Base-by-base conservation (phyloP, 2,888 invertebrate species). In the Ophion costatus region DNA sequence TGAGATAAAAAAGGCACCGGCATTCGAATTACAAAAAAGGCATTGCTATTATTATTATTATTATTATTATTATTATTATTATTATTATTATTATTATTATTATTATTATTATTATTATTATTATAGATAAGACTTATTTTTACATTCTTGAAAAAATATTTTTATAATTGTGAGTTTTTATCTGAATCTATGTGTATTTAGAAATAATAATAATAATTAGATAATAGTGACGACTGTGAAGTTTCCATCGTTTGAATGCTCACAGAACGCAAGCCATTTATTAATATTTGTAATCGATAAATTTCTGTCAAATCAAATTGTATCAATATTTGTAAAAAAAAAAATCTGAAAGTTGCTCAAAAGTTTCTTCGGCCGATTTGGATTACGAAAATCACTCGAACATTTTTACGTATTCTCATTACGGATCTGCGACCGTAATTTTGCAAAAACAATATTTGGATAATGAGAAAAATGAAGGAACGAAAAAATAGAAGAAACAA, bases 171-270 rank as follows among this genome's bases (percentile, higher is more conserved):
- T 29, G 29, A 45, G 14, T 63, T 63, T 63, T 63, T 63, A 6
- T 11, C 14, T 29, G 11, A 63, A 17, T n/a, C 29, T 64, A 3
- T 45, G 14, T 14, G 14, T 3, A 45, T 10, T 9, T 45, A 1
- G 14, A 2, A 10, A 14, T 9, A 45, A 14, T 45, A 14, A 45
- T 45, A 45, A 45, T 9, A 10, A 45, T 45, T 11, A 10, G 14
- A 45, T 10, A 45, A 45, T 14, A 45, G 14, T 45, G 45, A 45
- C 14, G 14, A 10, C 10, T 14, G 17, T 73, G 20, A 9, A 38
- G 63, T 63, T 63, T 29, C 29, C 63, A 29, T 63, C 29, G 63
- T 63, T 33, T 29, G 17, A 63, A 29, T 29, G 63, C 29, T n/a
- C 17, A 17, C 17, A 17, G 4, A 3, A 51, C 5, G 29, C 29